These are phyloP conservation scores for Toxotes jaculatrix DNA, from an alignment of 2,113 vertebrate species.

Conservation along the genomic window DNA sequence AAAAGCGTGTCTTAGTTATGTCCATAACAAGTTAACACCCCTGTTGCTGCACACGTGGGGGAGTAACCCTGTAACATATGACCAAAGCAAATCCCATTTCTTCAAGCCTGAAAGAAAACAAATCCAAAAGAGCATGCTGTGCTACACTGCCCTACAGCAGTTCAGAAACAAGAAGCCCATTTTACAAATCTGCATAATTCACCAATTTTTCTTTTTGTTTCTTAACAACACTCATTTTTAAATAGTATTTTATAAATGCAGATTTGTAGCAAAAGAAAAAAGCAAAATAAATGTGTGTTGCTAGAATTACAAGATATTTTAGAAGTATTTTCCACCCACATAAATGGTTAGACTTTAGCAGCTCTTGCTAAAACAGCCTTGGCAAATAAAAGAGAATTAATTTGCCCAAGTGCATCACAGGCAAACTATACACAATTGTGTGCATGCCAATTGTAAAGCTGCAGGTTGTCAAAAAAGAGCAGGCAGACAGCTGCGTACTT, in stretches of 20 bases:
- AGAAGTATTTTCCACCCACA: neutral
- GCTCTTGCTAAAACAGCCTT: neutral
- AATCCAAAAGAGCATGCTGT: constrained; percentile 40
- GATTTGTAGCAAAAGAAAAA: constrained; percentile 34
- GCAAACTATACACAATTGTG: constrained; percentile 43
- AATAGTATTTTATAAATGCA: constrained; percentile 12
- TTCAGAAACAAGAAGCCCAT: constrained; percentile 8
- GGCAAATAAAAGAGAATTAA: constrained; percentile 14
- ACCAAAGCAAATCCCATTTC: neutral
- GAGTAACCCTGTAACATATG: constrained; percentile 21
- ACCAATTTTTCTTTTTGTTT: neutral
- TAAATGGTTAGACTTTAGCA: neutral
- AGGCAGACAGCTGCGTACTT: constrained; percentile 91
- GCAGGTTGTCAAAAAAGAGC: constrained; percentile 75
- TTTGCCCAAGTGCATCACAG: constrained; percentile 1
- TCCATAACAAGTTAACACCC: neutral
- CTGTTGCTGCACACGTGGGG: neutral
- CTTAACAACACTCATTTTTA: neutral
- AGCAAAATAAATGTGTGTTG: constrained; percentile 10
- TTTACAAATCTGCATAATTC: constrained; percentile 33
- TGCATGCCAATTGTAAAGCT: constrained; percentile 47
- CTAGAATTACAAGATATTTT: neutral
- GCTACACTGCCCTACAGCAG: neutral
- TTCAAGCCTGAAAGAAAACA: constrained; percentile 15
- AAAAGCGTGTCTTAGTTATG: neutral